phyloP scores from a whole-genome alignment of 2,797 vertebrate species.

The Enteromius unitaeniatus region DNA sequence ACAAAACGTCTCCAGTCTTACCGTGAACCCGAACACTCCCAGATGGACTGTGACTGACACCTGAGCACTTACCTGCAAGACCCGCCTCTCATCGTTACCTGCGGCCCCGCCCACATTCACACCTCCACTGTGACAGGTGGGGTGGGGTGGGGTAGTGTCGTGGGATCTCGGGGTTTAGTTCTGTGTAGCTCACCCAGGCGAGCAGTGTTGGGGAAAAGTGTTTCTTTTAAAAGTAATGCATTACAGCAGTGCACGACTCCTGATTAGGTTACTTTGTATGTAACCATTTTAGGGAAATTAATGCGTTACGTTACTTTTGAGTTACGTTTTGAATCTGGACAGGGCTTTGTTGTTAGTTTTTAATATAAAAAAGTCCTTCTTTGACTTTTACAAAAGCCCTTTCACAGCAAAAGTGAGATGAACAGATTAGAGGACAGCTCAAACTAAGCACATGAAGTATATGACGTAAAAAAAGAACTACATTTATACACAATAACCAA shows the following conservation, averaged over 20 bases:
- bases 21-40: not conserved
- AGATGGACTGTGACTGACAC: slow-evolving; percentile 1
- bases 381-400: too few species aligned
- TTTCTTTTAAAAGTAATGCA: not conserved
- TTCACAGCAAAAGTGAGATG: not conserved
- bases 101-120: slow-evolving; percentile 35
- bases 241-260: not conserved
- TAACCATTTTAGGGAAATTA: not conserved
- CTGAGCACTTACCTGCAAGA: slow-evolving; percentile 74
- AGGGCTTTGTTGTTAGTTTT: not conserved
- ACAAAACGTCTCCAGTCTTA: slow-evolving; percentile 9
- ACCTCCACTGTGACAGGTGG: slow-evolving; percentile 70
- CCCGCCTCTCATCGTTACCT: slow-evolving; percentile 71
- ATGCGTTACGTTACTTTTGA: not conserved
- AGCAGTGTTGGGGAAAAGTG: not conserved
- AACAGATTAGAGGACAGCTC: too few species aligned
- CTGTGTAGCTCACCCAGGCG: slow-evolving; percentile 32
- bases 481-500: too few species aligned
- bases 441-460: too few species aligned
- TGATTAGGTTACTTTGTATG: not conserved
- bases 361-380: not conserved
- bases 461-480: too few species aligned
- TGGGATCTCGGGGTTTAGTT: slow-evolving; percentile 29
- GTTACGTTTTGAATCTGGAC: not conserved
- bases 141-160: slow-evolving; percentile 71